Evolutionary conservation across 2,888 invertebrate genomes (phyloP), one percentile per base, ranked within the genome.

Genomic region (Eupithecia subumbrata): DNA sequence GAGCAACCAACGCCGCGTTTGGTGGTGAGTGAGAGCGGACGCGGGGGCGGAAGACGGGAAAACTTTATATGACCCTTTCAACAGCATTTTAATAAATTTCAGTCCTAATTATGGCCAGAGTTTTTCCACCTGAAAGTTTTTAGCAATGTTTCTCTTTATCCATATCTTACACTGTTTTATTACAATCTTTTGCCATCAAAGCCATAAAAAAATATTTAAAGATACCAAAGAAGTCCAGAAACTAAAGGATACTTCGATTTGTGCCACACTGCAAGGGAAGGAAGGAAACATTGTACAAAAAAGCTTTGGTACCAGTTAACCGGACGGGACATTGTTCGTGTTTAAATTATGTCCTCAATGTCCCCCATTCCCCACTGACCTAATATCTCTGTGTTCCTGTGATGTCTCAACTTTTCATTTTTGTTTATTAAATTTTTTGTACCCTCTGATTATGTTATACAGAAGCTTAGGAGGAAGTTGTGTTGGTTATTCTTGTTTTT

Each of bases 281-380:
- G 82, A 83, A 84, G 83, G 83, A 82, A 82, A 82, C 81, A 83
- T 80, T 83, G 82, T 77, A 80, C 82, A 85, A 85, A 85, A 83
- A 83, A 81, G 79, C 79, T 79, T 83, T 78, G 79, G 80, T 79
- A 72, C 79, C 79, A 78, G 78, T 80, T 82, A 88, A 87, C 85
- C 85, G 88, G 87, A 85, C 86, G 85, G 85, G 85, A 88, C 87
- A 85, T 87, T 89, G 88, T 88, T 87, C 83, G 80, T 82, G 83
- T 84, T 84, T 83, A 87, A 90, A 90, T 90, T 89, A 90, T 90
- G 84, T 87, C 84, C 86, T 85, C 87, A 85, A 85, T 84, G 85
- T 82, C 83, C 82, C 84, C 82, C 79, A 82, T 84, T 88, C 86
- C 83, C 86, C 84, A 85, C 86, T 87, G 85, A 86, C 86, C 88